Percentiles rank a stretch among this genome's conserved stretches.
phyloP scores from a whole-genome alignment of 2,797 vertebrate species.

The Rhabdomys pumilio region DNA sequence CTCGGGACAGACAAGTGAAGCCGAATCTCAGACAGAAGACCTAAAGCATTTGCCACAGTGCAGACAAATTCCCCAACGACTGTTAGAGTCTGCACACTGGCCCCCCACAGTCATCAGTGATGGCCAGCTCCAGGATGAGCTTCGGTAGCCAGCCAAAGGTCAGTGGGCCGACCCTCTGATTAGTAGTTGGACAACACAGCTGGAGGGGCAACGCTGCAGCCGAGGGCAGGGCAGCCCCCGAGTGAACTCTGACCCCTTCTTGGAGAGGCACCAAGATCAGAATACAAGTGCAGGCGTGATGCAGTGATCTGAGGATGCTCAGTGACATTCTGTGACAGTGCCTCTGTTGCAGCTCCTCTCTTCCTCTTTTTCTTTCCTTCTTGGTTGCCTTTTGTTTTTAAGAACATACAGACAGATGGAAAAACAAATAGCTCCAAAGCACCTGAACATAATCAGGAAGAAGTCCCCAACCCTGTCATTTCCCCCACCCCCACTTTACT shows the following conservation, averaged over 20 bases:
- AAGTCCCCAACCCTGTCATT: neutral
- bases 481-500: neutral
- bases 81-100: slow-evolving; percentile 65
- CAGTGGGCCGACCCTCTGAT: neutral
- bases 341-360: neutral
- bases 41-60: slow-evolving; percentile 70
- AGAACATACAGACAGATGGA: slow-evolving; percentile 48
- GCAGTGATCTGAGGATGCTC: neutral
- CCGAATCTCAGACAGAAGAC: slow-evolving; percentile 69
- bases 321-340: slow-evolving; percentile 60
- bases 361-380: no score
- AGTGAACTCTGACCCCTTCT: rapidly evolving
- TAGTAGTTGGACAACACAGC: neutral
- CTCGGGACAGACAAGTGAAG: neutral
- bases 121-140: neutral
- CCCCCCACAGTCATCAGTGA: neutral
- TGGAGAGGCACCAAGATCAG: slow-evolving; percentile 10
- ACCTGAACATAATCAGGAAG: neutral
- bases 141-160: neutral
- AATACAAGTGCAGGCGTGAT: neutral
- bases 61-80: slow-evolving; percentile 72
- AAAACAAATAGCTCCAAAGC: neutral
- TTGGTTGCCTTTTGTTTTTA: neutral
- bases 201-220: neutral
- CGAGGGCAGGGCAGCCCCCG: rapidly evolving